Percentiles rank a stretch among this genome's conserved stretches.
phyloP scores from a whole-genome alignment of 2,797 vertebrate species.

The Argya squamiceps region DNA sequence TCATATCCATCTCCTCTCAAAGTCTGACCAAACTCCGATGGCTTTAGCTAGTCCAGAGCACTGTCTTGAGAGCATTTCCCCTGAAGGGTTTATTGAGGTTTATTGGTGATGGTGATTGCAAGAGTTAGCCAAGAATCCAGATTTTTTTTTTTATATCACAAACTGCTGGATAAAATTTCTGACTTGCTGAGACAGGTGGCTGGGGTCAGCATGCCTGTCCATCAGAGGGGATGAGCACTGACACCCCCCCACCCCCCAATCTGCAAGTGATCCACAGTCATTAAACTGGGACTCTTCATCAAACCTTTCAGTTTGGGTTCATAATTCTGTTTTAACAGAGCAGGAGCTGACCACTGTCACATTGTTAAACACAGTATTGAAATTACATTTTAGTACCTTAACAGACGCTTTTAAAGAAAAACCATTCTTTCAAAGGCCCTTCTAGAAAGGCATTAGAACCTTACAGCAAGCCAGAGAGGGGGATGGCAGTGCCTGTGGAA shows the following conservation, averaged over 20 bases:
- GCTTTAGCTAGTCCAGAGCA: background rate
- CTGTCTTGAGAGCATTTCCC: background rate
- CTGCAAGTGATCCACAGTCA: background rate
- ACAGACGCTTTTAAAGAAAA: background rate
- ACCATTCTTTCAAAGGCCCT: background rate
- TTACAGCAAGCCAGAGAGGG: background rate
- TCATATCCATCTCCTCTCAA: background rate
- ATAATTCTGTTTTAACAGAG: background rate
- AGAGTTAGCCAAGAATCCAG: background rate
- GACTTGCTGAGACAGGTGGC: background rate
- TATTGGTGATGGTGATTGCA: background rate
- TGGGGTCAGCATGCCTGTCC: background rate
- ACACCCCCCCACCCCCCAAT: no score
- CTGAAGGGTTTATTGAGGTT: background rate
- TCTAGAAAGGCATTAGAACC: background rate
- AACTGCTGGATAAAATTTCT: background rate
- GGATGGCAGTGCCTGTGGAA: background rate
- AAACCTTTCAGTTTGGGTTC: background rate
- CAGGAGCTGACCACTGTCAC: background rate
- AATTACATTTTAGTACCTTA: background rate
- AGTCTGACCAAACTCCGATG: fast-evolving
- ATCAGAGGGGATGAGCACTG: fast-evolving
- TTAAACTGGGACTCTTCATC: background rate
- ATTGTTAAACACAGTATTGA: background rate
- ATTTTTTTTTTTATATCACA: background rate